phyloP scores from a whole-genome alignment of 2,888 invertebrate species.

The Tipula lateralis region DNA sequence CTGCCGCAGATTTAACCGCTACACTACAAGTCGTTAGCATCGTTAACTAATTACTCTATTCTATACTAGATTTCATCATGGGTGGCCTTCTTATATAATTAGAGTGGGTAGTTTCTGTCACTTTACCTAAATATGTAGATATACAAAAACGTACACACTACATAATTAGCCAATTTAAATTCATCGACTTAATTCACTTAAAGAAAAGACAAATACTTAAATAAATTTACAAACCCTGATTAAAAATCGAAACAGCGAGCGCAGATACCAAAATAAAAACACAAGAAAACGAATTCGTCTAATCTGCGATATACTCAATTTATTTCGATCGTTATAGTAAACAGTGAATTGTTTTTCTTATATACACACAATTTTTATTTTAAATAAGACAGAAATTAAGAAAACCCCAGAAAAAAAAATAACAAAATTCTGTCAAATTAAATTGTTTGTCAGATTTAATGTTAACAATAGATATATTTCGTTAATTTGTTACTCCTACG shows the following conservation, averaged over 20 bases:
- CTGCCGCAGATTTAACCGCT: too few relatives aligned
- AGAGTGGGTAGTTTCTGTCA: neutral
- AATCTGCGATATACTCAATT: neutral
- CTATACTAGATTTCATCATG: neutral
- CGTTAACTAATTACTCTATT: neutral
- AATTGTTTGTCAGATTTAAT: constrained; percentile 13
- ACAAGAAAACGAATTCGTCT: neutral
- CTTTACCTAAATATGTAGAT: neutral
- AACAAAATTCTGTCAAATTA: constrained; percentile 4
- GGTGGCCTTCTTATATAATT: neutral
- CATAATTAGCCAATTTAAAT: constrained; percentile 24
- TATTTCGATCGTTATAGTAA: constrained; percentile 19
- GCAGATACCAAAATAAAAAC: constrained; percentile 9
- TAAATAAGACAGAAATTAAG: constrained; percentile 24
- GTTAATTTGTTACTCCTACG: constrained; percentile 24
- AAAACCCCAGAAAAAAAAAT: constrained; percentile 5
- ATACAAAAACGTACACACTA: neutral
- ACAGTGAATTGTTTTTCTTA: neutral
- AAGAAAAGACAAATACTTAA: neutral
- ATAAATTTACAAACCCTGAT: neutral
- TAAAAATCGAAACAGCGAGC: neutral
- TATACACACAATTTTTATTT: neutral
- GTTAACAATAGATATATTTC: constrained; percentile 11
- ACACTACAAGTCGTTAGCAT: neutral
- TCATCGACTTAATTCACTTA: neutral